Evolutionary conservation across 1,140 invertebrate genomes (phyloP), one percentile per base, ranked within the genome.

Genomic region (Melipona quadrifasciata): DNA sequence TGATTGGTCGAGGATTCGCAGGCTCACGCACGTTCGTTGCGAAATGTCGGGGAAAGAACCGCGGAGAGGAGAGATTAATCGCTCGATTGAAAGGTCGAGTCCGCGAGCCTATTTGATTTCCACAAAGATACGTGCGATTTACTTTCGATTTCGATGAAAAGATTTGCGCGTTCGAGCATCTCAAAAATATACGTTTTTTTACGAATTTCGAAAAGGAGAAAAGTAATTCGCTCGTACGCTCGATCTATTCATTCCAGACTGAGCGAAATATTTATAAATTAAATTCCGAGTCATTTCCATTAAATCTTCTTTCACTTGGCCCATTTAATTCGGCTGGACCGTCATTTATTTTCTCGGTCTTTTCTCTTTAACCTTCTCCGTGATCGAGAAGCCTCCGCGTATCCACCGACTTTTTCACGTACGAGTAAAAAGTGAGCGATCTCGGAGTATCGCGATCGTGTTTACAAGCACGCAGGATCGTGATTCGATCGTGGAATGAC

Each of bases 261-360:
- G 8, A 27, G 58, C 64, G 31, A 19, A 68, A n/a, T n/a, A n/a
- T n/a, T n/a, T n/a, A n/a, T n/a, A n/a, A n/a, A n/a, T n/a, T n/a
- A n/a, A n/a, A 34, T 14, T 51, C n/a, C 53, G 39, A 61, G 2
- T 53, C 76, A 53, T 89, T 89, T 86, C 87, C 79, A 89, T 89
- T 89, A 88, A 88, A 82, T 61, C 87, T 73, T 55, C 72, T 68
- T 80, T 74, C 73, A 65, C 11, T 47, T 61, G 53, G 53, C n/a
- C 55, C 86, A 71, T 81, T 67, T 78, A 64, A 8, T 17, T 57
- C 39, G n/a, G 71, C 47, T 67, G n/a, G 65, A 58, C 31, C n/a
- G 68, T 14, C 47, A 47, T 82, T 74, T 74, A 82, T 75, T 82
- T 67, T 31, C 31, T 31, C 76, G 24, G 61, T 67, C 51, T 82